Evolutionary conservation across 2,113 vertebrate species (phyloP).

Genomic region (Pelecanoides urinatrix): DNA sequence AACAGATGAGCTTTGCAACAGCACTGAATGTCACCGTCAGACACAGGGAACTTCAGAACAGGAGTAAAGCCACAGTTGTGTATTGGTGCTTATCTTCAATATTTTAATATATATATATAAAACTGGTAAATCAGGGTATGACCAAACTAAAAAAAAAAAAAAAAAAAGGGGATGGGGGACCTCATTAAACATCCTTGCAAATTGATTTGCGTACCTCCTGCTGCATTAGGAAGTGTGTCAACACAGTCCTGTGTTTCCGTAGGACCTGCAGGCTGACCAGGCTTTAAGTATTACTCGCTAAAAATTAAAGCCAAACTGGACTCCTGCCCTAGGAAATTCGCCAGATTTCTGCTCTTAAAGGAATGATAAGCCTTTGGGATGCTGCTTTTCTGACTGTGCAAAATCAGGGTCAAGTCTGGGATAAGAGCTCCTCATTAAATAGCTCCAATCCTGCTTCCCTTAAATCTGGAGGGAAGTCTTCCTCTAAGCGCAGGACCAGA

Average conservation of each 20-base stretch:
- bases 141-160: neutral
- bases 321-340: neutral
- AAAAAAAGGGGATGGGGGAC: neutral
- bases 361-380: slow-evolving; percentile 37
- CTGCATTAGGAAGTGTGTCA: neutral
- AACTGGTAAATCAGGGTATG: neutral
- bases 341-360: slow-evolving; percentile 36
- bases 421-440: neutral
- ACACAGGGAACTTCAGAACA: neutral
- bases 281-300: neutral
- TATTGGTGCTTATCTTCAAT: neutral
- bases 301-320: slow-evolving; percentile 14
- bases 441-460: neutral
- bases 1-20: neutral
- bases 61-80: neutral
- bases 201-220: neutral
- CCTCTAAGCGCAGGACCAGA: neutral
- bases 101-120: neutral
- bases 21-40: neutral
- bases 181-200: neutral
- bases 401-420: neutral
- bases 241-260: neutral
- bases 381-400: slow-evolving; percentile 35
- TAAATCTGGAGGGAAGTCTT: neutral
- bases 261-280: neutral